Evolutionary conservation across 2,797 vertebrate species (phyloP), one percentile per base, ranked within the genome.

Genomic region (Acrocephalus scirpaceus): DNA sequence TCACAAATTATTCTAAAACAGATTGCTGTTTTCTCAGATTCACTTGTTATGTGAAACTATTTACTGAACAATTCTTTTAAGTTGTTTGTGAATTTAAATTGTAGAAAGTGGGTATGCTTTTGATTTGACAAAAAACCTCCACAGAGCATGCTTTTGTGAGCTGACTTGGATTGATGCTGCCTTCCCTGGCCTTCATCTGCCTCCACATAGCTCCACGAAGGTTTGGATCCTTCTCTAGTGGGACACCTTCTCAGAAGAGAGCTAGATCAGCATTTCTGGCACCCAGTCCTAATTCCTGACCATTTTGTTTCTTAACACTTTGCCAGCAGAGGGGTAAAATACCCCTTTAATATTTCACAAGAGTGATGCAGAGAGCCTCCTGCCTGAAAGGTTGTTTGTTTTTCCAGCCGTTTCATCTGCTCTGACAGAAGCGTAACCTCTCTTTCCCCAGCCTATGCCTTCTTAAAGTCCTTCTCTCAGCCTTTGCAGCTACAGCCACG

Each of bases 61-160:
- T 97, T 97, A 97, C 93, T 58, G 95, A 97, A 82, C 90, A 95
- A 95, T 96, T 95, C 91, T 92, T 96, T 91, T 87, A 96, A 96
- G 77, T 90, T 97, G 95, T 95, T 96, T 97, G 80, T 95, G 93
- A 92, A 88, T 95, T 93, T 88, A 96, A 96, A 95, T 81, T 79
- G 77, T 74, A 82, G 56, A 80, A 92, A 85, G 60, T 74, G 85
- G 15, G 16, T 70, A 67, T 74, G 77, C n/a, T 84, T 94, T 88
- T 77, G 74, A 79, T 93, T 94, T 95, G 74, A 82, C 48, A 92
- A 69, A 85, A 91, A 90, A 48, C 27, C 42, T 89, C 53, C 56
- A 73, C 11, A 15, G 42, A 84, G 40, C 53, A 38, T 0, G 3
- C 60, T 87, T 73, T 70, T 79, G 22, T 79, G 86, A 85, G 53